Conservation (phyloP, 2,113 vertebrate genomes). For the Isurus oxyrinchus region DNA sequence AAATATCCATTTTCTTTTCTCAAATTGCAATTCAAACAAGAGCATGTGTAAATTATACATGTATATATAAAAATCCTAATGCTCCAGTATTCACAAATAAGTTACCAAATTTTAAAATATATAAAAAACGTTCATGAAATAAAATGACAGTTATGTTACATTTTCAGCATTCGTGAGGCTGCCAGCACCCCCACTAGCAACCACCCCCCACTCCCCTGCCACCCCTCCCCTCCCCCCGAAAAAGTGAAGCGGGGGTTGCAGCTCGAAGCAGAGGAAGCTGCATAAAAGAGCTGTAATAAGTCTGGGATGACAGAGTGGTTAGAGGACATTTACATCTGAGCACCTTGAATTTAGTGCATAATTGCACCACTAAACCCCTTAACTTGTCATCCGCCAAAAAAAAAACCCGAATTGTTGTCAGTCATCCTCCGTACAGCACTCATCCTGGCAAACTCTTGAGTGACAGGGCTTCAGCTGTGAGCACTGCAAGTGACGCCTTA, state of each 20-base stretch:
- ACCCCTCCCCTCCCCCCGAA: not conserved
- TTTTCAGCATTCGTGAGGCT: not conserved
- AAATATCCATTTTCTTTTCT: not conserved
- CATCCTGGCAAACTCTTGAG: conserved; percentile 78
- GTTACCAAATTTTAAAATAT: not conserved
- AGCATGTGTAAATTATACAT: not conserved
- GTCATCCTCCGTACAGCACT: conserved; percentile 75
- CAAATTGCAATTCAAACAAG: not conserved
- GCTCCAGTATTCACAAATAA: not conserved
- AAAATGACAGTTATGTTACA: not conserved
- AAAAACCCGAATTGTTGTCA: conserved; percentile 79
- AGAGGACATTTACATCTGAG: conserved; percentile 83
- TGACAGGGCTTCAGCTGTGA: conserved; percentile 61
- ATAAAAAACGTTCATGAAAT: not conserved
- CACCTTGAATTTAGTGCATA: conserved; percentile 78
- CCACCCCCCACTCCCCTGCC: not conserved
- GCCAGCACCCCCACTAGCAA: not conserved
- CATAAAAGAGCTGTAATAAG: conserved; percentile 76
- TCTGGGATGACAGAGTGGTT: conserved; percentile 59
- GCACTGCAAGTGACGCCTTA: not conserved
- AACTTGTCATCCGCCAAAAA: conserved; percentile 69
- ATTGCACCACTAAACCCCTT: conserved; percentile 82
- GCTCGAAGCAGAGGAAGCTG: not conserved
- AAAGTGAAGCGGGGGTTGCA: not conserved
- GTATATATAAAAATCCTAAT: not conserved